phyloP scores from a whole-genome alignment of 2,113 vertebrate genomes.

The Motacilla alba region DNA sequence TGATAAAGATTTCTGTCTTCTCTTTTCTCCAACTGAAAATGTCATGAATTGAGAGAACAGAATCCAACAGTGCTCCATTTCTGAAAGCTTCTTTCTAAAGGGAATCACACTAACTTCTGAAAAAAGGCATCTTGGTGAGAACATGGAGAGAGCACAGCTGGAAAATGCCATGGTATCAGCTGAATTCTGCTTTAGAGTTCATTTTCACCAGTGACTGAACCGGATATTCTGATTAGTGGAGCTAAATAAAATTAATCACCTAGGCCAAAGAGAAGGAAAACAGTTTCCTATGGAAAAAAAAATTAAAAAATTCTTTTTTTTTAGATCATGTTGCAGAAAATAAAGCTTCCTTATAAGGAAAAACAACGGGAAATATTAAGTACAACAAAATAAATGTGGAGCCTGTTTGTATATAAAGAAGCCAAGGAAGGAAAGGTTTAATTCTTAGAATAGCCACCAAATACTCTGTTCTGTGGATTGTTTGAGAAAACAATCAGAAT shows the following conservation, averaged over 20 bases:
- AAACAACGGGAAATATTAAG: background rate
- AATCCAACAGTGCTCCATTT: background rate
- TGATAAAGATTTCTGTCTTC: background rate
- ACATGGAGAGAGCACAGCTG: background rate
- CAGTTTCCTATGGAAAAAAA: background rate
- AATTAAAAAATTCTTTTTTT: background rate
- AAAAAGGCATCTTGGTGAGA: background rate
- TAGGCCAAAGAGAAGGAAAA: background rate
- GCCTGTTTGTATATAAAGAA: background rate
- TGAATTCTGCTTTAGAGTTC: background rate
- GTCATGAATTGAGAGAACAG: background rate
- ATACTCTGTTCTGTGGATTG: background rate
- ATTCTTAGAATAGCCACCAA: background rate
- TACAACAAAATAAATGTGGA: background rate
- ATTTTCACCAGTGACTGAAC: background rate
- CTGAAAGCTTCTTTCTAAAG: background rate
- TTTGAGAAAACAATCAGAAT: background rate
- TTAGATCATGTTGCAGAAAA: background rate
- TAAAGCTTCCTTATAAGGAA: background rate
- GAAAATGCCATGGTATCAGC: background rate
- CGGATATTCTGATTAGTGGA: background rate
- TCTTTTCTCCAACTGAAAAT: background rate
- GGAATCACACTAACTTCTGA: background rate
- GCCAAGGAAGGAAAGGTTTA: background rate
- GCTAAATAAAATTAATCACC: background rate